Base-by-base conservation (phyloP, 2,113 vertebrate species). In the Choloepus hoffmanni region DNA sequence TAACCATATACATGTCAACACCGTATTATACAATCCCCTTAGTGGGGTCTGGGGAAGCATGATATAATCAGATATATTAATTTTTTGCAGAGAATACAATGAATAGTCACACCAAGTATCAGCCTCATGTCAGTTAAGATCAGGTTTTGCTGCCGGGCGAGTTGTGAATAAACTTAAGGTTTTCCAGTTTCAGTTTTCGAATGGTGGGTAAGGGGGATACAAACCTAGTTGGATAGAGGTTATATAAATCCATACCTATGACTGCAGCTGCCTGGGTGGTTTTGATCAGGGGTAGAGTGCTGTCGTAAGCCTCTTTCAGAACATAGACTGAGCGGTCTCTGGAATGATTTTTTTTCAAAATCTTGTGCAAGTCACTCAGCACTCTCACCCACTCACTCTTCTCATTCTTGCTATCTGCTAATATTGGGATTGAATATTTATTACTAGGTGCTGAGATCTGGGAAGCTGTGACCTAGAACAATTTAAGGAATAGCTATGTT, bases 241-340 rank as follows among this genome's bases (percentile, higher is more conserved):
- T 4, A 5, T 4, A 5, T 50, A 62, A 96, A 65, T 94, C 78
- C 98, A 84, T 98, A 99, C 99, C 99, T 97, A 99, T 98, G 97
- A 99, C 99, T 92, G 99, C 98, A 86, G 99, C 99, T 78, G 99
- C 99, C 98, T 99, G 99, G 4, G 99, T 99, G 36, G 99, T 99
- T 99, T 99, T 99, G 98, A 99, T 99, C 98, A 99, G 99, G 7
- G 99, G 99, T 95, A 99, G 98, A 14, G 98, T 99, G 98, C 99
- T 99, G 98, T 99, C 99, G 77, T 99, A 99, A 28, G 99, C 99
- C 98, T 99, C 99, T 98, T 99, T 99, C 97, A 99, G 99, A 77
- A 99, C 98, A 88, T 99, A 99, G 95, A 99, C 99, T 4, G 99
- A 99, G 26, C 99, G 99, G 96, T 99, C 99, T 98, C 99, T 99